These are phyloP conservation scores for Coreius guichenoti DNA, from an alignment of 2,797 vertebrate species.

Conservation along the genomic window DNA sequence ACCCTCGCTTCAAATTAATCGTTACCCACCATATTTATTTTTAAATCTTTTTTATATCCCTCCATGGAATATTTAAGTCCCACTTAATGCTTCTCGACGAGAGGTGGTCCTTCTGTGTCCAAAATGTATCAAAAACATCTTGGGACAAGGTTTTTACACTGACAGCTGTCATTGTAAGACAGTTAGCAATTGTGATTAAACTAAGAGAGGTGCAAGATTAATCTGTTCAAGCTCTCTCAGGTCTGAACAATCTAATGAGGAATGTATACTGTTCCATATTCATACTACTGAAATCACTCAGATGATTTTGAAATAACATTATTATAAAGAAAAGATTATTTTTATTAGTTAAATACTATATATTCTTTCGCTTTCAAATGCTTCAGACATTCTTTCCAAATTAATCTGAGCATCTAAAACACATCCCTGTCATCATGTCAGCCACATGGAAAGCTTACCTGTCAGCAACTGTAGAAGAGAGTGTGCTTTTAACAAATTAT, in stretches of 20 bases:
- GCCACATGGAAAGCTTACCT: neutral
- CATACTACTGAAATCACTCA: neutral
- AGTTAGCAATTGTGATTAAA: conserved; percentile 82
- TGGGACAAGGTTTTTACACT: too few species aligned
- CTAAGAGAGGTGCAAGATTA: conserved; percentile 86
- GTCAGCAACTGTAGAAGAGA: neutral
- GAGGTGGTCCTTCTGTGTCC: too few species aligned
- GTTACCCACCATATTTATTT: too few species aligned
- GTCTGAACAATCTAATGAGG: neutral
- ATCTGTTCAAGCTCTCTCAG: conserved; percentile 61
- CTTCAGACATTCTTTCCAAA: neutral
- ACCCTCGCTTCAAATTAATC: too few species aligned
- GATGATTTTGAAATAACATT: neutral
- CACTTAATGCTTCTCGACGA: too few species aligned
- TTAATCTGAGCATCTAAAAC: neutral
- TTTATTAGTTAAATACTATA: neutral
- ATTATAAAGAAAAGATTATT: neutral
- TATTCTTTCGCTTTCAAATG: neutral
- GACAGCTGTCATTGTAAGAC: too few species aligned
- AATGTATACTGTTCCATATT: neutral
- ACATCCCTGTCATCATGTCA: neutral
- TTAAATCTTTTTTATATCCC: too few species aligned
- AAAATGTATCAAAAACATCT: too few species aligned
- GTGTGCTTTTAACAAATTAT: neutral
- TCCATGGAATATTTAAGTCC: too few species aligned